Base-by-base conservation (phyloP, 2,113 vertebrate species). In the Rhinopithecus roxellana region DNA sequence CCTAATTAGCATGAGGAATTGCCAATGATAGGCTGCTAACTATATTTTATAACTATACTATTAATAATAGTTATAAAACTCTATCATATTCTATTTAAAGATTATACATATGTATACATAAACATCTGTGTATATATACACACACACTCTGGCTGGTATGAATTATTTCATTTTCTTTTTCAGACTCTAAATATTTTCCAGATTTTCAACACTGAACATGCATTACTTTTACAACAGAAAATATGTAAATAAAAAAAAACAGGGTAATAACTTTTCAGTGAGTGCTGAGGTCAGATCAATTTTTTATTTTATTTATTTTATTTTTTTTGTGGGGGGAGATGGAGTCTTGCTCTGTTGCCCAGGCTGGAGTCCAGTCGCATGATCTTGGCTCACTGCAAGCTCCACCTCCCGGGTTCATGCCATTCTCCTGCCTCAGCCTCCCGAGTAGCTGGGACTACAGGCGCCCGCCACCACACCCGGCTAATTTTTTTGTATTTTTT, bases 141-240 rank as follows among this genome's bases (percentile, higher is more conserved):
- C 2, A 72, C 5, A 59, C 6, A 78, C 38, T 61, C 38, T 85
- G 64, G 25, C 38, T 91, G 13, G 1, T 88, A 55, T 92, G 59
- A 95, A 27, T 43, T 59, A 83, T 84, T 97, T 87, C 38, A 82
- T 86, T 97, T 90, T 93, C 30, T 80, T 40, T 94, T 92, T 87
- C 55, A 94, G 45, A n/a, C 43, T 89, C 80, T 16, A 93, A n/a
- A 17, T 64, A 5, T 69, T 85, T 91, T 57, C 40, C 45, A 95
- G 32, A 35, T 79, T 94, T 89, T 94, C 61, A 69, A 16, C 1
- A 87, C 17, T 81, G 94, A 52, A 50, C 8, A 13, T 64, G 12
- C 69, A 48, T 80, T 85, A 25, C 12, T 87, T 95, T 87, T 74
- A 35, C 85, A 85, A 78, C 18, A 92, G 74, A 90, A 89, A 89